A percentile compares a stretch with the other conserved stretches of the same genome.
Conservation (phyloP, 2,113 vertebrate species). For the Butorides virescens region DNA sequence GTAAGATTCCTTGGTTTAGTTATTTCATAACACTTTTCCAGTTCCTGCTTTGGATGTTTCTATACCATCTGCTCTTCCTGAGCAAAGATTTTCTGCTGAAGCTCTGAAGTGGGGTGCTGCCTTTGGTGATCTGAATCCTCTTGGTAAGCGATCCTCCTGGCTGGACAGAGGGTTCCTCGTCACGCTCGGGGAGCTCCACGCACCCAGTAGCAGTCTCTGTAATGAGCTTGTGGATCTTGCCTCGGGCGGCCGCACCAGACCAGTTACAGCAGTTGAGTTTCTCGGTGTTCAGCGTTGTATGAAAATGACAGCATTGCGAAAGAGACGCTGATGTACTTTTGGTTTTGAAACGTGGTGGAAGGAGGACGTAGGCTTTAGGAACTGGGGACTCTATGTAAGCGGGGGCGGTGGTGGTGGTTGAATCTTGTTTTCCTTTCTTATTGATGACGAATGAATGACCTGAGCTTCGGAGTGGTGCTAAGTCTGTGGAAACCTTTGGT, state of each 20-base stretch:
- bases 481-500: background rate
- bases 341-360: background rate
- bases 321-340: background rate
- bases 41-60: background rate
- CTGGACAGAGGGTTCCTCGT: background rate
- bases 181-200: rapidly evolving
- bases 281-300: background rate
- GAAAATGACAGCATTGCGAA: background rate
- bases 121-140: background rate
- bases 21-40: background rate
- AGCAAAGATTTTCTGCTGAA: background rate
- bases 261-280: background rate
- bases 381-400: background rate
- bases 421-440: background rate
- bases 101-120: background rate
- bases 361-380: background rate
- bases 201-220: background rate
- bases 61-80: background rate
- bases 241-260: background rate
- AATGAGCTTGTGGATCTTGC: background rate
- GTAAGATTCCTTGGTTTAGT: background rate
- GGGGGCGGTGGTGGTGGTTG: too few species aligned
- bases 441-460: background rate
- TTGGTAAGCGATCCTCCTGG: background rate
- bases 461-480: background rate